Evolutionary conservation across 1,140 invertebrate genomes (phyloP).

Genomic region (Papilio helenus): DNA sequence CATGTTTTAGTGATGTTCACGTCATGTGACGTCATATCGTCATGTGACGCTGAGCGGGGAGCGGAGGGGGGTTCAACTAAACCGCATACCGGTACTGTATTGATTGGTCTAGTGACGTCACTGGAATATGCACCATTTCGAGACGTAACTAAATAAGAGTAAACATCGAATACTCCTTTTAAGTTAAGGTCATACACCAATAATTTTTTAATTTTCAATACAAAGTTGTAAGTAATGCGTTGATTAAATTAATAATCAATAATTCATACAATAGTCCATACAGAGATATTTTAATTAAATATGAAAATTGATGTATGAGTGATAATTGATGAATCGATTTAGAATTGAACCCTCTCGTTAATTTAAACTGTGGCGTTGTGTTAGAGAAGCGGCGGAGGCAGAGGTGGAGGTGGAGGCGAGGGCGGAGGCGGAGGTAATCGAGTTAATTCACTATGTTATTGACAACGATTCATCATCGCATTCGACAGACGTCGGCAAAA

Average conservation of each 20-base stretch:
- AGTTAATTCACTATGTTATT: not conserved
- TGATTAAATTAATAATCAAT: no score
- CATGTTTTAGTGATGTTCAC: not conserved
- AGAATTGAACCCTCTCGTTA: constrained; percentile 11
- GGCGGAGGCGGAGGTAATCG: not conserved
- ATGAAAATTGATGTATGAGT: constrained; percentile 15
- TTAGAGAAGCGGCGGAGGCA: not conserved
- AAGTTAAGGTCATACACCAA: no score
- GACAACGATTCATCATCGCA: not conserved
- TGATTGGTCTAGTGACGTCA: not conserved
- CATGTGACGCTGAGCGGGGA: not conserved
- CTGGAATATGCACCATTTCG: not conserved
- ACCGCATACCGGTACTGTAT: not conserved
- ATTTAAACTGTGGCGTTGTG: not conserved
- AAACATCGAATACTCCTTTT: no score
- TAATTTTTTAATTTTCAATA: no score
- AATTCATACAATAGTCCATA: not conserved
- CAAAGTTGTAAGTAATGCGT: no score
- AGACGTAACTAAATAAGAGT: no score
- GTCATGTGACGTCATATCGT: not conserved
- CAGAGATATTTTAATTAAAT: constrained; percentile 4
- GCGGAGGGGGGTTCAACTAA: not conserved
- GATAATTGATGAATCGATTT: constrained; percentile 8
- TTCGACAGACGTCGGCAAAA: not conserved
- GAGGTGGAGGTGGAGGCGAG: not conserved